Evolutionary conservation across 2,113 vertebrate genomes (phyloP), one percentile per base, ranked within the genome.

Genomic region (Podiceps cristatus): DNA sequence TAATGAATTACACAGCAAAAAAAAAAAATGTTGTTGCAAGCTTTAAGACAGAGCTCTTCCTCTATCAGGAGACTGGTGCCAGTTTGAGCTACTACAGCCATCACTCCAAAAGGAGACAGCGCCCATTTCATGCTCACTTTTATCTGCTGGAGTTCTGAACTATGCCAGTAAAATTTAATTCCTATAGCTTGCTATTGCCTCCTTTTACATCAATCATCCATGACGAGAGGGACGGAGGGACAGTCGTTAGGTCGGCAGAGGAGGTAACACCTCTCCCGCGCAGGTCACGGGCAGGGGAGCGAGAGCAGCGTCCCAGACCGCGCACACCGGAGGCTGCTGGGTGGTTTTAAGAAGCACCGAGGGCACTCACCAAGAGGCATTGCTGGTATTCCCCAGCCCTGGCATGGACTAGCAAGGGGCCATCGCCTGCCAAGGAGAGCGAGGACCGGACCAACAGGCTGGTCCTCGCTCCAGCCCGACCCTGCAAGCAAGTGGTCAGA

Each of bases 361-460:
- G 18, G 31, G 45, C 35, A 66, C 33, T 28, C 29, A 17, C 62
- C 10, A 60, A 75, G 47, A 60, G 50, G 17, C 35, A 44, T 2
- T 8, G 11, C 20, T n/a, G 9, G 18, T 11, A 11, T 28, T 31
- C 31, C 63, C 58, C 11, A 94, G 63, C 37, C 29, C 64, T 28
- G 31, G 31, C 40, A 64, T 0, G 29, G 40, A 52, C 22, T 52
- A 50, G 56, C 52, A 50, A 66, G 56, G 18, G 45, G 12, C 18
- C 72, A 52, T 28, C 7, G 28, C 31, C 11, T 0, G 0, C 14
- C 5, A 1, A 75, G 29, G 18, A 59, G 5, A 63, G 49, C 10
- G 42, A 73, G 14, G 53, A 74, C 25, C 22, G 62, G 35, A 50
- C 35, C 14, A 40, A 22, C 13, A 56, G 33, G 15, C 40, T 42